Base-by-base conservation (phyloP, 2,888 invertebrate genomes). In the Ypsolopha sequella region DNA sequence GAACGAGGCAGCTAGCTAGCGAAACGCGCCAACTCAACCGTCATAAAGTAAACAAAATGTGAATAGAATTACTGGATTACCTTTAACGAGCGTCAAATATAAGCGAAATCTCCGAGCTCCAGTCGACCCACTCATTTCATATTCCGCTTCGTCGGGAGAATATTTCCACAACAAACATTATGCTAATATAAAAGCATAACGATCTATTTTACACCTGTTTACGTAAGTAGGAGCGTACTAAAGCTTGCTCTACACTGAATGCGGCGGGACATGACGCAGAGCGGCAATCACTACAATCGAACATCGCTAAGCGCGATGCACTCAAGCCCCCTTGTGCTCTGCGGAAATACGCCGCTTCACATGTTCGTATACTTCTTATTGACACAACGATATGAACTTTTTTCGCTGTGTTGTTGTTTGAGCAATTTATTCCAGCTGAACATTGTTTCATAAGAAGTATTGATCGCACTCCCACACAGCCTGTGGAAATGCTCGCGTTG, bases 161-260 rank as follows among this genome's bases (percentile, higher is more conserved):
- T 79, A 81, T 80, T 81, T 80, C 76, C 77, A 79, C 79, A 77
- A 76, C 79, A 79, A 80, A 81, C 79, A 79, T 80, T 81, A 82
- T 82, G 82, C 70, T 80, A 82, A 82, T 82, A 70, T 66, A 64
- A 68, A 69, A 74, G 69, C 72, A 73, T 77, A 79, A 80, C 75
- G 76, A 76, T 76, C 74, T 70, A 73, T 77, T 80, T 78, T 80
- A 78, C 80, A 81, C 80, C 80, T 81, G 80, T 81, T 80, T 81
- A 79, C 76, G 76, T 75, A 79, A 80, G 80, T 78, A 75, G 64
- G 70, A 24, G 24, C 65, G 63, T 70, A 64, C 73, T 74, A 70
- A 74, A 35, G 49, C 50, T 35, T 6, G 35, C 35, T 43, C 43
- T 34, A 39, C 39, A 36, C 13, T 13, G 43, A 8, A 14, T 14